Percentiles rank a stretch among this genome's conserved stretches.
Evolutionary conservation across 2,888 invertebrate genomes (phyloP).

Genomic region (Hetaerina titia): DNA sequence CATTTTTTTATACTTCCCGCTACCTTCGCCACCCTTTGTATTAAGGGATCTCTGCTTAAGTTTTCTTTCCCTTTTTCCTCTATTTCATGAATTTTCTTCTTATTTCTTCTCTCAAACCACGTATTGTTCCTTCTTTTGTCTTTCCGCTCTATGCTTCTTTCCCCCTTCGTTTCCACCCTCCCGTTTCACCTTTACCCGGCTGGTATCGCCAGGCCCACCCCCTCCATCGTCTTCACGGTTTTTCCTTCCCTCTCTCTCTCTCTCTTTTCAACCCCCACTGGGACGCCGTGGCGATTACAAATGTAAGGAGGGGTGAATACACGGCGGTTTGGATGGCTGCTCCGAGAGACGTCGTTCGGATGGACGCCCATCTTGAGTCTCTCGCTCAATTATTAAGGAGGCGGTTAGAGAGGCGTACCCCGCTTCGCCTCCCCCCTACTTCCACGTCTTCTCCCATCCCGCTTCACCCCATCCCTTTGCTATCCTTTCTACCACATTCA

Average conservation of each 20-base stretch:
- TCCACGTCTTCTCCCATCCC: neutral
- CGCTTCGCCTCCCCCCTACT: neutral
- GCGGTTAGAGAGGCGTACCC: slow-evolving; percentile 34
- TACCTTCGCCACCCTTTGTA: neutral
- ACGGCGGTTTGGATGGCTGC: neutral
- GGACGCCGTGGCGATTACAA: slow-evolving; percentile 46
- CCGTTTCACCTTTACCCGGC: neutral
- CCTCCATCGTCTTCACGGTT: neutral
- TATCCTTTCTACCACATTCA: neutral
- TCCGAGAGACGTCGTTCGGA: slow-evolving; percentile 10
- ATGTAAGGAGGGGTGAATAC: slow-evolving; percentile 53
- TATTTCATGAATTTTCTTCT: too few species aligned
- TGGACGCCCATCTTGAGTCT: slow-evolving; percentile 11
- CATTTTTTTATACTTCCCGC: neutral
- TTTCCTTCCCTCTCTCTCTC: neutral
- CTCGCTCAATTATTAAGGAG: slow-evolving; percentile 64
- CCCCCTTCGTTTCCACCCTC: neutral
- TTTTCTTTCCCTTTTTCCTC: neutral
- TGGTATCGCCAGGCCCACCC: neutral
- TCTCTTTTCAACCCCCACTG: neutral
- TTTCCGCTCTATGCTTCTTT: neutral
- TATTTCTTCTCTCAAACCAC: too few species aligned
- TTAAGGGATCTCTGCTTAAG: neutral
- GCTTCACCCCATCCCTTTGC: too few species aligned
- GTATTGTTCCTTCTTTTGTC: too few species aligned